Evolutionary conservation across 2,797 vertebrate genomes (phyloP).

Genomic region (Poeciliopsis gracilis): DNA sequence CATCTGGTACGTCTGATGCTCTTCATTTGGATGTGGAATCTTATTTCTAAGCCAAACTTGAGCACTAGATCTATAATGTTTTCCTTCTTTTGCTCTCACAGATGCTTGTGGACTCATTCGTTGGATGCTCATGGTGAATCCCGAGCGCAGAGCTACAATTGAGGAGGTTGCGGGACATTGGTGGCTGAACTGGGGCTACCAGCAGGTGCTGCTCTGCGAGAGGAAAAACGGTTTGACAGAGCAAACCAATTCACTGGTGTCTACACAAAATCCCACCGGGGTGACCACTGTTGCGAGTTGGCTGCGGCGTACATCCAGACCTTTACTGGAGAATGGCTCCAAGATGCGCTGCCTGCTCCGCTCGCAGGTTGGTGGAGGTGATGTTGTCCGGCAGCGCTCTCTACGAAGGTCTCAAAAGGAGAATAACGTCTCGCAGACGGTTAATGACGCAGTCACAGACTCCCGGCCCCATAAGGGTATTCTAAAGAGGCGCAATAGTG

Average conservation of each 20-base stretch:
- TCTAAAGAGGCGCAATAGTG: constrained; percentile 87
- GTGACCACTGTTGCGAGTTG: constrained; percentile 86
- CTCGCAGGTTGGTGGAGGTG: constrained; percentile 77
- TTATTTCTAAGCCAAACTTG: not conserved
- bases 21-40: not conserved
- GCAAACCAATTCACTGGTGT: constrained; percentile 21
- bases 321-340: constrained; percentile 91
- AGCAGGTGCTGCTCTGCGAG: constrained; percentile 77
- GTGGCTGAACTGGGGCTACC: constrained; percentile 99
- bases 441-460: constrained; percentile 77
- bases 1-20: constrained; percentile 83
- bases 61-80: not conserved
- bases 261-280: constrained; percentile 69
- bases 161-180: constrained; percentile 95
- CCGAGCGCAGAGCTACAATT: constrained; percentile 91
- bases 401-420: constrained; percentile 94
- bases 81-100: constrained; percentile 58
- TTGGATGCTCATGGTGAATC: constrained; percentile 98
- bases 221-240: constrained; percentile 67
- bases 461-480: constrained; percentile 89
- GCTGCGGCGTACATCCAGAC: constrained; percentile 91
- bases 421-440: constrained; percentile 86
- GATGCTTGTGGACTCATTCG: constrained; percentile 98
- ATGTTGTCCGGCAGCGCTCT: constrained; percentile 89
- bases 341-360: constrained; percentile 92